phyloP scores from a whole-genome alignment of 2,888 invertebrate species.

The Coenonympha glycerion region DNA sequence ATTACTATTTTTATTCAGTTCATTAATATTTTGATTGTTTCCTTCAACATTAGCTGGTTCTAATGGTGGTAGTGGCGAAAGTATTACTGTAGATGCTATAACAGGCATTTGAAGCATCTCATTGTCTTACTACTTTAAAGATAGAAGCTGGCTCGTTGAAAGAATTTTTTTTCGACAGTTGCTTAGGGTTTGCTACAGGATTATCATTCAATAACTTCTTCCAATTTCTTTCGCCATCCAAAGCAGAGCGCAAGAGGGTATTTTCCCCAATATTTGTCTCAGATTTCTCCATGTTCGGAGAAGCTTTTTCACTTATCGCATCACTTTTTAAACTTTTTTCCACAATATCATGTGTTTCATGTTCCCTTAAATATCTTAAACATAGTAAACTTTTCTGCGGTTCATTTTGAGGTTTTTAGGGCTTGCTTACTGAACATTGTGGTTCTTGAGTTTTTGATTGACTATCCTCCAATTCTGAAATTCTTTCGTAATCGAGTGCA shows the following conservation, averaged over 20 bases:
- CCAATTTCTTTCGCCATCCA: slow-evolving; percentile 16
- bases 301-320: neutral
- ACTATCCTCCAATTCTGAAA: neutral
- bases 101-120: slow-evolving; percentile 43
- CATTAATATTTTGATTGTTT: slow-evolving; percentile 3
- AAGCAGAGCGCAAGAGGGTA: neutral
- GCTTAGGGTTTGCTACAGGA: slow-evolving; percentile 64
- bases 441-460: neutral
- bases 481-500: slow-evolving; percentile 19
- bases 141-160: neutral
- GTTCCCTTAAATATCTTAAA: neutral
- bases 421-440: neutral
- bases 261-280: neutral
- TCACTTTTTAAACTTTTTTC: neutral
- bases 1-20: neutral
- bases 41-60: neutral
- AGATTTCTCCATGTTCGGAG: neutral
- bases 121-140: neutral
- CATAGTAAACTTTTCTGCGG: neutral
- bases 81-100: slow-evolving; percentile 51
- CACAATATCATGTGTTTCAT: neutral
- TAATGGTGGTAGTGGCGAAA: slow-evolving; percentile 42
- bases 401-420: neutral
- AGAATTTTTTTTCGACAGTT: slow-evolving; percentile 48
- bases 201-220: slow-evolving; percentile 45